Base-by-base conservation (phyloP, 2,797 vertebrate genomes). In the Protosalanx chinensis region DNA sequence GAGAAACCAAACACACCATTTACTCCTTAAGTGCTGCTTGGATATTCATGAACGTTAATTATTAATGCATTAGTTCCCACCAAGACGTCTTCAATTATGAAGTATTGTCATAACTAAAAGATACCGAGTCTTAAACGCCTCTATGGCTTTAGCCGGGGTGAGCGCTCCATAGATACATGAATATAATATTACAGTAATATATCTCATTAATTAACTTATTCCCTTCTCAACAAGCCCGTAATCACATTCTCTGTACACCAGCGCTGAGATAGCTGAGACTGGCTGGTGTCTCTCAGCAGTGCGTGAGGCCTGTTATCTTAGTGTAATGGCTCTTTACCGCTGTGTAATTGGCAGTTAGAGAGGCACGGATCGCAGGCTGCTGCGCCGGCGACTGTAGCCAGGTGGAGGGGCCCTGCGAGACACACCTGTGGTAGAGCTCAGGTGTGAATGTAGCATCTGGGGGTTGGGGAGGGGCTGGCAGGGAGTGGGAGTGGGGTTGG, bases 91-190 rank as follows among this genome's bases (percentile, higher is more conserved):
- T 84, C 80, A 74, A 77, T 85, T 79, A 85, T 81, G 76, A 76
- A 71, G 65, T 60, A 70, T 82, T 78, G 72, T 76, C 76, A 77
- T 82, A 78, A 84, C 79, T 84, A 85, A 87, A 81, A 83, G 20
- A 82, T 81, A 72, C 41, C 41, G 3, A 46, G 32, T 76, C 78
- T 79, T 71, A 76, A 76, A 79, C 5, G 8, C 82, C 72, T 85
- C 78, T 85, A 74, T 73, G 67, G n/a, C 56, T 56, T 73, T 64
- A 78, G 79, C 81, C 75, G 72, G 73, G 78, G 29, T 30, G 76
- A 71, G 76, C 60, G 76, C 57, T 62, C 76, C 58, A 76, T 18
- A 61, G 60, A 71, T 67, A 33, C 77, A 70, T 68, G 76, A 68
- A 67, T 81, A 71, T 73, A 63, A 69, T 79, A 29, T 49, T 56